A percentile compares a stretch with the other conserved stretches of the same genome.
These are phyloP conservation scores for Norana najaformis DNA, from an alignment of 2,888 invertebrate genomes.

Conservation along the genomic window DNA sequence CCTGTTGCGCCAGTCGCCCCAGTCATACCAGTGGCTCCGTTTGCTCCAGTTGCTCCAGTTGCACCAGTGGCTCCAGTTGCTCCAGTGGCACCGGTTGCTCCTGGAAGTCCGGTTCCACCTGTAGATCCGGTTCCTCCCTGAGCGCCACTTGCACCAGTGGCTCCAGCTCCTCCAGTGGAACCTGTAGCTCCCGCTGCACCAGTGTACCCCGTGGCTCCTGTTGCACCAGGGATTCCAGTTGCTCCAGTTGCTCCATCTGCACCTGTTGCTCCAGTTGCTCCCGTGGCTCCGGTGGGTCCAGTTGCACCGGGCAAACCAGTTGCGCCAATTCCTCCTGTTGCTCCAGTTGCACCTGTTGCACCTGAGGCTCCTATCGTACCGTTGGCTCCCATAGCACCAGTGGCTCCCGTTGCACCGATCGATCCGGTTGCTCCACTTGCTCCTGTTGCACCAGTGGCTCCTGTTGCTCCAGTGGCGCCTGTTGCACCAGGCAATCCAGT, in stretches of 20 bases:
- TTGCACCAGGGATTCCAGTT: neutral
- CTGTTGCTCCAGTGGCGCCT: neutral
- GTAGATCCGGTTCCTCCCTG: neutral
- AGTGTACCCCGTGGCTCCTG: neutral
- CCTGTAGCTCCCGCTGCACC: neutral
- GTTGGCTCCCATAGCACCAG: neutral
- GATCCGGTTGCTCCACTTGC: neutral
- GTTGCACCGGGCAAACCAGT: neutral
- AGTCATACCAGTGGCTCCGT: neutral
- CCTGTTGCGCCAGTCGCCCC: neutral
- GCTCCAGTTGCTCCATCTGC: neutral
- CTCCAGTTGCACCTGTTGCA: neutral
- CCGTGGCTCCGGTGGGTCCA: neutral
- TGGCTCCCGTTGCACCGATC: neutral
- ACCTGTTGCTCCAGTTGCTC: neutral
- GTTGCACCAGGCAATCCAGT: neutral
- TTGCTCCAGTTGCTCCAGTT: neutral
- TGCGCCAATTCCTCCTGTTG: neutral
- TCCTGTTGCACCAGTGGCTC: neutral
- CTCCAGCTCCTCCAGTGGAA: neutral
- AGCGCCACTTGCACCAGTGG: neutral
- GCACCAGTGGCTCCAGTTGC: neutral
- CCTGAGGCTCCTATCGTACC: neutral
- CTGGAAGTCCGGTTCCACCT: neutral
- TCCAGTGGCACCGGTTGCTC: neutral